Conservation (phyloP, 2,888 invertebrate genomes). For the Cerceris ruficornis region DNA sequence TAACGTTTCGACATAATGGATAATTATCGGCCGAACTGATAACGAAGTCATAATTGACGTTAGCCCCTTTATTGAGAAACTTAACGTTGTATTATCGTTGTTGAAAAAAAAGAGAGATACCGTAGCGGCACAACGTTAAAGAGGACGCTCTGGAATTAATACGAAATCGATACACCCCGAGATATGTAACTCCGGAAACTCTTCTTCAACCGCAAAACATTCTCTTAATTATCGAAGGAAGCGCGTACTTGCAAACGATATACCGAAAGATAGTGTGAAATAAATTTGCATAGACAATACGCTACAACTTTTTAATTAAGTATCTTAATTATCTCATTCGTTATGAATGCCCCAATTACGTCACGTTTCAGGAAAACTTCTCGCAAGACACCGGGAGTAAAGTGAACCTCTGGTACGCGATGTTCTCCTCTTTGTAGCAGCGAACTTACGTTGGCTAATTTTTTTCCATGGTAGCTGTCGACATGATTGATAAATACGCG, state of each 20-base stretch:
- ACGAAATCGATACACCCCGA: slow-evolving; percentile 39
- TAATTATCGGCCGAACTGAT: slow-evolving; percentile 9
- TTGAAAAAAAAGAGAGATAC: slow-evolving; percentile 5
- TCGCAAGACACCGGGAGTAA: too few species aligned
- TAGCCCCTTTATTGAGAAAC: background rate
- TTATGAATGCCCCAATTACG: too few species aligned
- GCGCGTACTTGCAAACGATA: background rate
- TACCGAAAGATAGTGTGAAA: background rate
- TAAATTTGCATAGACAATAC: background rate
- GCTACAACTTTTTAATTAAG: background rate
- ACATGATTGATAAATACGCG: slow-evolving; percentile 85
- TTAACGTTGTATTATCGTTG: background rate
- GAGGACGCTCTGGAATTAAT: slow-evolving; percentile 42
- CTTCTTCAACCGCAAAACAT: background rate
- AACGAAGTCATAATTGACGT: too few species aligned
- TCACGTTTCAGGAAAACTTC: too few species aligned
- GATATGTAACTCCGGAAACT: background rate
- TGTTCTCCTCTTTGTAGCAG: background rate
- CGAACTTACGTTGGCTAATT: slow-evolving; percentile 80
- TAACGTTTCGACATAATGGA: background rate
- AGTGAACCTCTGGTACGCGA: too few species aligned
- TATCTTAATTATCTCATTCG: background rate
- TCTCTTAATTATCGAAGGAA: background rate
- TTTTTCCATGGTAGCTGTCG: slow-evolving; percentile 84
- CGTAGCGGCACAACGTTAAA: slow-evolving; percentile 29